These are phyloP conservation scores for Prunella strophiata DNA, from an alignment of 2,797 vertebrate genomes.

Conservation along the genomic window DNA sequence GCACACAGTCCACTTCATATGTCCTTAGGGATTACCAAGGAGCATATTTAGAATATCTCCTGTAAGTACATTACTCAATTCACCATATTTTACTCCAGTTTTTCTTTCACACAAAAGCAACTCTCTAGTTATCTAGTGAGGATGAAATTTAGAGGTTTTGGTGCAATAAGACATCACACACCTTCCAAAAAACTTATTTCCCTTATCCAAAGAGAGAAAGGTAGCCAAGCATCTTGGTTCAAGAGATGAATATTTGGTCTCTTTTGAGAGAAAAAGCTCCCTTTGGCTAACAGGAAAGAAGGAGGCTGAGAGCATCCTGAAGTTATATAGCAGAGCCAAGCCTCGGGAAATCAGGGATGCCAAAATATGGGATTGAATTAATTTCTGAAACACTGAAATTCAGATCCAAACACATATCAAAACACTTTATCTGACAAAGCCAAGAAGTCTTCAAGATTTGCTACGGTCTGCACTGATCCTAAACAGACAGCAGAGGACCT, in stretches of 20 bases:
- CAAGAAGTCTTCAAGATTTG: neutral
- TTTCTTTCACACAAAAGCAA: neutral
- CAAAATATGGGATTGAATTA: neutral
- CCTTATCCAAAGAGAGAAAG: neutral
- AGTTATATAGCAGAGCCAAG: neutral
- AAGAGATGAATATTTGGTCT: neutral
- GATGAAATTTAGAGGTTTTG: neutral
- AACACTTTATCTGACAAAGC: neutral
- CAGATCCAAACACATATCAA: neutral
- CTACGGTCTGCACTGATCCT: neutral
- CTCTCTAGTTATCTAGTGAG: neutral
- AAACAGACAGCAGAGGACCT: slow-evolving; percentile 9
- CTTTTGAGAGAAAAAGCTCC: neutral
- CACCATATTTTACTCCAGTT: neutral
- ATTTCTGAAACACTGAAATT: neutral
- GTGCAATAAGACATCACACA: neutral
- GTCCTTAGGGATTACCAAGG: neutral
- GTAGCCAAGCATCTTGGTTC: neutral
- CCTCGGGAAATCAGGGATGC: neutral
- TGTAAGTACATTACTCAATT: neutral
- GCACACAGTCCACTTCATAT: neutral
- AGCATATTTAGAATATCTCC: neutral
- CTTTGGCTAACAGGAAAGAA: neutral
- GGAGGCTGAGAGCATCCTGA: neutral
- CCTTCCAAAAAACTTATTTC: neutral